These are phyloP conservation scores for Scylla paramamosain DNA, from an alignment of 1,140 invertebrate genomes.

Conservation along the genomic window DNA sequence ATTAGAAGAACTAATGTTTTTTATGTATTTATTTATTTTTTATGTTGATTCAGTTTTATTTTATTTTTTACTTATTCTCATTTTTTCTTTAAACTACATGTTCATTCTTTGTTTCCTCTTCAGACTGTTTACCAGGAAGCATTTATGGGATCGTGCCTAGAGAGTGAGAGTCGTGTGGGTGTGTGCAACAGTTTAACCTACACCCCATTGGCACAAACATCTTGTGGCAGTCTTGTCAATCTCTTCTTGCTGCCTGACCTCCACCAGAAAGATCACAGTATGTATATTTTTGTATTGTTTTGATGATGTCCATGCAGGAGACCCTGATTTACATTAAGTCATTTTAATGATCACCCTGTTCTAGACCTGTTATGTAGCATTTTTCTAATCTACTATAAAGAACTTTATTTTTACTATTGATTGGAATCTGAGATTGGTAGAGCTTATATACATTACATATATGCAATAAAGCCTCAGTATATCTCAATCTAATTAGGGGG, in stretches of 20 bases:
- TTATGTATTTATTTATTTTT: neutral
- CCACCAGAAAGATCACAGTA: constrained; percentile 83
- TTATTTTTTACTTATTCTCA: neutral
- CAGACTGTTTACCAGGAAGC: constrained; percentile 84
- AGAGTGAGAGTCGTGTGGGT: constrained; percentile 77
- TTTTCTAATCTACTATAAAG: too few relatives aligned
- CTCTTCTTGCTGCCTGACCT: constrained; percentile 86
- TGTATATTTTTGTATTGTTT: constrained; percentile 77
- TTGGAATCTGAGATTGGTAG: too few relatives aligned
- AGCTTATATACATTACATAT: too few relatives aligned
- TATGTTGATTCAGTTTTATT: neutral
- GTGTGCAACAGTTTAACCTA: constrained; percentile 83
- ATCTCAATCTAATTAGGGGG: too few relatives aligned
- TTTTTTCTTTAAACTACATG: neutral
- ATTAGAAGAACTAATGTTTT: too few relatives aligned
- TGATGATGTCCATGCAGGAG: constrained; percentile 6
- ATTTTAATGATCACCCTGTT: too few relatives aligned
- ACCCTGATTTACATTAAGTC: too few relatives aligned
- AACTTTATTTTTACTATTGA: too few relatives aligned
- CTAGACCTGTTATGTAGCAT: too few relatives aligned
- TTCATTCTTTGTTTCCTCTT: constrained; percentile 77
- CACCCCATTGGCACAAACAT: constrained; percentile 82
- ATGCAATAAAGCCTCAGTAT: too few relatives aligned
- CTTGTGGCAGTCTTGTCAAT: constrained; percentile 85
- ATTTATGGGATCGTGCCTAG: constrained; percentile 85